Conservation (phyloP, 2,113 vertebrate species). For the Leptobrachium ailaonicum region DNA sequence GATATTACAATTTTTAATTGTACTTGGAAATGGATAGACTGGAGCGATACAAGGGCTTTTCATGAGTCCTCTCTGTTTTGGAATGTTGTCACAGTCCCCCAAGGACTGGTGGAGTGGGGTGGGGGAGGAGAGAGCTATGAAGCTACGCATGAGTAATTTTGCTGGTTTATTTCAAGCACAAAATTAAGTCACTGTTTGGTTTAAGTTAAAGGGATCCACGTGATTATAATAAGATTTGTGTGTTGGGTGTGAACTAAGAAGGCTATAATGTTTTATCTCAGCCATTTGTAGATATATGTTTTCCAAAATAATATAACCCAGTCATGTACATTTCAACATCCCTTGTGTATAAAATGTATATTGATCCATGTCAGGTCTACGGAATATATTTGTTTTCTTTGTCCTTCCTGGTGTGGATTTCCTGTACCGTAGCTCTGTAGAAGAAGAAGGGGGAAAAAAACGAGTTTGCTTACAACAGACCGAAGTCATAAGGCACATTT, state of each 20-base stretch:
- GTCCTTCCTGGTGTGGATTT: not conserved
- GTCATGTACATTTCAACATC: not conserved
- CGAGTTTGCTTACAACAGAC: slow-evolving; percentile 28
- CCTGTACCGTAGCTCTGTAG: slow-evolving; percentile 28
- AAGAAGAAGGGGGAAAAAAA: not conserved
- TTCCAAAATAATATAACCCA: not conserved
- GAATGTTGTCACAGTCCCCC: too few species aligned
- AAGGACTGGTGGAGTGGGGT: too few species aligned
- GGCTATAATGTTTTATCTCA: not conserved
- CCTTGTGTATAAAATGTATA: not conserved
- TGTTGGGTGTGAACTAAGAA: not conserved
- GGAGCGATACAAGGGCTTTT: too few species aligned
- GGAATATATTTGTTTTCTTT: slow-evolving; percentile 30
- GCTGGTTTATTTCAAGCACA: too few species aligned
- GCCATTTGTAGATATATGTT: not conserved
- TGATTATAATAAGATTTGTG: not conserved
- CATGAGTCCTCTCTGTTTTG: too few species aligned
- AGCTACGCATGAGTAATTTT: not conserved
- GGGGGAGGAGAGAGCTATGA: not conserved
- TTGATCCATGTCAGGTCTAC: not conserved
- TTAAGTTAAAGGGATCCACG: not conserved
- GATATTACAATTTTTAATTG: too few species aligned
- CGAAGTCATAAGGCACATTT: slow-evolving; percentile 47
- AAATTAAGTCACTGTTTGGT: not conserved
- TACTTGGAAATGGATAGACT: too few species aligned